A percentile compares a stretch with the other conserved stretches of the same genome.
Evolutionary conservation across 2,888 invertebrate species (phyloP).

Genomic region (Eupithecia inturbata): DNA sequence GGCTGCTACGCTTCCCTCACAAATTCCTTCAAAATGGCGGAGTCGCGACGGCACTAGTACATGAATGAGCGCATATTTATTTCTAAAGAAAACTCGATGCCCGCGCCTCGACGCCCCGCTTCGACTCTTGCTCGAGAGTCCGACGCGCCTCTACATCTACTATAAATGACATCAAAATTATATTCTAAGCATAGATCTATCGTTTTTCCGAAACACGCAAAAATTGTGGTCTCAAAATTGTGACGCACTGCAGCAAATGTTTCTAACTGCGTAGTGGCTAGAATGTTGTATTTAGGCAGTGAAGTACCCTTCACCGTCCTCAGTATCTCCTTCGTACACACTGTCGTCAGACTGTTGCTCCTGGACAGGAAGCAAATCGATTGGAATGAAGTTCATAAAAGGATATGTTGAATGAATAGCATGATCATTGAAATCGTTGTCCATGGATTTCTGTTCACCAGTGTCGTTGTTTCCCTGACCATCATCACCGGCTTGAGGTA

Average conservation of each 20-base stretch:
- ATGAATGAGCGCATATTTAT: not conserved
- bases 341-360: not conserved
- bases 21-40: not conserved
- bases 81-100: not conserved
- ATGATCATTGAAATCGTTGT: not conserved
- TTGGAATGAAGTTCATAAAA: not conserved
- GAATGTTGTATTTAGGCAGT: not conserved
- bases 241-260: too few relatives aligned
- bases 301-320: not conserved
- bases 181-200: too few relatives aligned
- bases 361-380: rapidly evolving
- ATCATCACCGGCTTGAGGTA: not conserved
- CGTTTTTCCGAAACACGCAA: too few relatives aligned
- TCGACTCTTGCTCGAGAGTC: too few relatives aligned
- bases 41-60: too few relatives aligned
- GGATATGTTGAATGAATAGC: rapidly evolving
- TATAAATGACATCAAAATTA: too few relatives aligned
- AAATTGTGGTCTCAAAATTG: too few relatives aligned
- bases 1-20: too few relatives aligned
- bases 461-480: not conserved
- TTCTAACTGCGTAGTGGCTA: not conserved
- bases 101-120: not conserved
- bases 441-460: not conserved
- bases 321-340: not conserved
- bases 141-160: too few relatives aligned